These are phyloP conservation scores for Loriculus beryllinus DNA, from an alignment of 2,797 vertebrate species.

Conservation along the genomic window DNA sequence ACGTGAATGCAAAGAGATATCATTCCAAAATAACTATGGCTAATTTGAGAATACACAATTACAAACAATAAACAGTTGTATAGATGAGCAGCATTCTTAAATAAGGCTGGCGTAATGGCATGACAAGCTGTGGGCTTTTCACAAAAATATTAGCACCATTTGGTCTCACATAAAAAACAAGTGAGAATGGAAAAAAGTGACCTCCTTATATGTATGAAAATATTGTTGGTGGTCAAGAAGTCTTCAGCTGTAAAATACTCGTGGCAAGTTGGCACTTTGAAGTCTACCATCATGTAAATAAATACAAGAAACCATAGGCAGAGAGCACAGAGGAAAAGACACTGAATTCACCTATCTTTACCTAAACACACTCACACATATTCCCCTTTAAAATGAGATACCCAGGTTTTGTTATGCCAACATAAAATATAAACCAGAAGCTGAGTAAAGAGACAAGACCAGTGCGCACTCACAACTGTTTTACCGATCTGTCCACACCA, in stretches of 20 bases:
- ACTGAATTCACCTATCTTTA: neutral
- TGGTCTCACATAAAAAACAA: neutral
- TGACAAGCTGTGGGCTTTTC: neutral
- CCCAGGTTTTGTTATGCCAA: neutral
- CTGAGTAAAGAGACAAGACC: neutral
- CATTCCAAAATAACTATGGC: constrained; percentile 41
- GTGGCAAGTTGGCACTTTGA: neutral
- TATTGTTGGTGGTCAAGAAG: neutral
- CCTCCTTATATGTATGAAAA: neutral
- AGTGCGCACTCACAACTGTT: neutral
- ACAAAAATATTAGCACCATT: neutral
- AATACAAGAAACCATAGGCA: neutral
- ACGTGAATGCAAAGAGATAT: constrained; percentile 26
- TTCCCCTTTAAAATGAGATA: neutral
- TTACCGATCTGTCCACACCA: accelerated
- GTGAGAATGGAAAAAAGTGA: neutral
- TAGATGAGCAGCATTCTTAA: neutral
- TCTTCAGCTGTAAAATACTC: neutral
- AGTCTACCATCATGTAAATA: neutral
- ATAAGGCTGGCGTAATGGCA: neutral
- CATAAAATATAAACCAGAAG: neutral
- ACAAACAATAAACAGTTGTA: neutral
- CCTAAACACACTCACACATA: neutral
- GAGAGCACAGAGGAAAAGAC: neutral
- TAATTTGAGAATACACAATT: constrained; percentile 47